Base-by-base conservation (phyloP, 2,888 invertebrate genomes). In the Cistogaster globosa region DNA sequence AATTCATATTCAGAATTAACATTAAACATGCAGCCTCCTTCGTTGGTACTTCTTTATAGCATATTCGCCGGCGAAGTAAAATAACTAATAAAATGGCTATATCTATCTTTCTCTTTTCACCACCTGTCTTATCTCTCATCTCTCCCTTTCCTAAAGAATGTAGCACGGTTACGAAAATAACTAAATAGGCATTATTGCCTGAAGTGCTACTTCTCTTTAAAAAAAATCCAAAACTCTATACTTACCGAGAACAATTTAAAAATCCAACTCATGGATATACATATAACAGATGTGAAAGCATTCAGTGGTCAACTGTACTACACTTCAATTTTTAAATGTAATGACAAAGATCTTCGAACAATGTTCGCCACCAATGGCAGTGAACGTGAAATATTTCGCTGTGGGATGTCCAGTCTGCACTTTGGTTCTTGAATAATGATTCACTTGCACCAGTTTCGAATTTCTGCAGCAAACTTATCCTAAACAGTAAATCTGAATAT, bases 301-400 rank as follows among this genome's bases (percentile, higher is more conserved):
- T 79, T 83, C 53, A 69, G 84, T 20, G 85, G 72, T 3, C 51
- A 80, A 12, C 14, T 83, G 51, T 76, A 74, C 36, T 82, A 63
- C 36, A 20, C 74, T 36, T 69, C 79, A 53, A 76, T 79, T 42
- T 76, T 80, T 45, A 83, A 86, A 68, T 80, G 76, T 45, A 86
- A 84, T 42, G 53, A 83, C 42, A 42, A 51, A 18, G 81, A 75
- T 83, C 81, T 84, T 58, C 22, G 60, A 22, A 68, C 79, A 76
- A 51, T 82, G 69, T 82, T 84, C 65, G 62, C 77, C 22, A 85
- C 69, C 36, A 80, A 85, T 45, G 86, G 82, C 26, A 86, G 62
- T 72, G 87, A 83, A 32, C 75, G 62, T 55, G 82, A 84, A 83
- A 86, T 86, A 84, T 86, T 87, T 51, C 81, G 69, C 32, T 79